Evolutionary conservation across 2,797 vertebrate species (phyloP).

Genomic region (Pyrocephalus nanus): DNA sequence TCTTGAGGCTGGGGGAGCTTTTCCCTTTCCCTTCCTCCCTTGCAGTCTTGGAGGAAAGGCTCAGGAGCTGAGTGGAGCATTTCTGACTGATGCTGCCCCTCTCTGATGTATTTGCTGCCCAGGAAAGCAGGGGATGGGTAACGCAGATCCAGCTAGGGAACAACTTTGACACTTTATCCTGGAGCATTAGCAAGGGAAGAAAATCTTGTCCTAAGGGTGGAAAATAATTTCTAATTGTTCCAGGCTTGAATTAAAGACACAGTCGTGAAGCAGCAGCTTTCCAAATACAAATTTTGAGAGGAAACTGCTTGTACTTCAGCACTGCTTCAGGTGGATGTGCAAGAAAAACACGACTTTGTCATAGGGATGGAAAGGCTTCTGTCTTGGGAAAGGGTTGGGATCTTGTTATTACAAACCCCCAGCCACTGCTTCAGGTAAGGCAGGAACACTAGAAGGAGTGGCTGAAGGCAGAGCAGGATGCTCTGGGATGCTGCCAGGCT

Average conservation of each 20-base stretch:
- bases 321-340: background rate
- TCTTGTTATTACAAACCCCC: background rate
- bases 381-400: background rate
- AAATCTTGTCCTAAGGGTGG: background rate
- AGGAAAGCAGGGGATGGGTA: background rate
- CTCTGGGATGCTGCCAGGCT: background rate
- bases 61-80: background rate
- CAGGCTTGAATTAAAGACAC: background rate
- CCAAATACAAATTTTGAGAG: background rate
- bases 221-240: background rate
- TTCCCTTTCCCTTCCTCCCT: background rate
- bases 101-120: background rate
- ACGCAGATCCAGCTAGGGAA: fast-evolving
- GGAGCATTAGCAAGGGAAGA: background rate
- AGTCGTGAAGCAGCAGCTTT: background rate
- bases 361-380: background rate
- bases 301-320: background rate
- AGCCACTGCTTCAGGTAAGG: background rate
- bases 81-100: background rate
- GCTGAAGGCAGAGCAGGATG: background rate
- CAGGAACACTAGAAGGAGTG: background rate
- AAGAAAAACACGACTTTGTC: background rate
- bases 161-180: background rate
- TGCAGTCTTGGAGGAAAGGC: background rate
- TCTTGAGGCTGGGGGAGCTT: background rate